Base-by-base conservation (phyloP, 2,113 vertebrate genomes). In the Rhinopomastus cyanomelas region DNA sequence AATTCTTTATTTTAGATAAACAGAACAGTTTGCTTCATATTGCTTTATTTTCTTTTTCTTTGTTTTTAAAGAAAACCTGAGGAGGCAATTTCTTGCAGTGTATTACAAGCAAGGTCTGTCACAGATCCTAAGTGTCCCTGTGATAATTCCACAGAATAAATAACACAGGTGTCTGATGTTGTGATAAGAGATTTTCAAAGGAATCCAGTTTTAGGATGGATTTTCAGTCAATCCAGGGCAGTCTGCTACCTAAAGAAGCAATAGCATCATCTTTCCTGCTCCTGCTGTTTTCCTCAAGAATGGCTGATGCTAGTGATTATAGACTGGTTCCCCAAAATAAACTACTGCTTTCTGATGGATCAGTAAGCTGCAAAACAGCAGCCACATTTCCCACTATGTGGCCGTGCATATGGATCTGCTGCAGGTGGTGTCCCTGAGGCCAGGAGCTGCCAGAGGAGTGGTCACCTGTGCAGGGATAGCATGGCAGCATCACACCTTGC, bases 341-440 rank as follows among this genome's bases (percentile, higher is more conserved):
- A 53, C 14, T 27, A 3, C 11, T 55, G 21, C 36, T 83, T 88
- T 59, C 56, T 42, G 64, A 29, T 42, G 32, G 69, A 39, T 62
- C 65, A 67, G 15, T 37, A n/a, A 73, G 44, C 37, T 37, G 34
- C 60, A 90, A 68, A 66, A 15, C 26, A 75, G 29, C 1, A 0
- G n/a, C 26, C 0, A 0, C 23, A 9, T 72, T 44, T 64, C 8
- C 5, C 5, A 3, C 22, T 13, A 6, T 19, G 32, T 32, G 46
- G 27, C 4, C 62, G 15, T 55, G 15, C 1, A 0, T 2, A 13
- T 26, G 56, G 60, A 88, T 12, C 12, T 81, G 64, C 64, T 80
- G 60, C 56, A 83, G 37, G 13, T 51, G 32, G 23, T 65, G 62
- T 19, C 34, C 32, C 59, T 32, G 59, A 56, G 76, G 26, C 62